A percentile compares a stretch with the other conserved stretches of the same genome.
phyloP scores from a whole-genome alignment of 2,888 invertebrate species.

The Aromia moschata region DNA sequence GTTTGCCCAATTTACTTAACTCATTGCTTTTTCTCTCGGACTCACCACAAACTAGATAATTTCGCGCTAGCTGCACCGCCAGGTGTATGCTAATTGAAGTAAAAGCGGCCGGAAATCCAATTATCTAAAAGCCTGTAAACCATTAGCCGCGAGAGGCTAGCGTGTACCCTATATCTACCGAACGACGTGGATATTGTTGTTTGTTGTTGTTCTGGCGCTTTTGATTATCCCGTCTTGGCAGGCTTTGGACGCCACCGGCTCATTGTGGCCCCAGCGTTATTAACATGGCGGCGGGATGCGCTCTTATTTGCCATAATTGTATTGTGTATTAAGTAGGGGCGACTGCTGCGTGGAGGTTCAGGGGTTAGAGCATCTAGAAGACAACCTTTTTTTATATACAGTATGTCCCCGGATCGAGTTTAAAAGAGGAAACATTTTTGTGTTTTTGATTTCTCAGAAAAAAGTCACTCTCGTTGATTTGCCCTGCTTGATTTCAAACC shows the following conservation, averaged over 20 bases:
- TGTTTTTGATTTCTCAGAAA: too few relatives aligned
- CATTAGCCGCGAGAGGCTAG: neutral
- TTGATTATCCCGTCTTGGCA: neutral
- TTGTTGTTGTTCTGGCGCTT: neutral
- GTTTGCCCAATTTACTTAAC: too few relatives aligned
- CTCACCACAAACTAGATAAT: too few relatives aligned
- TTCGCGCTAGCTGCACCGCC: neutral
- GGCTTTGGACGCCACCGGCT: neutral
- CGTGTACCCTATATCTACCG: neutral
- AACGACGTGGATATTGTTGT: neutral
- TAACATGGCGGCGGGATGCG: neutral
- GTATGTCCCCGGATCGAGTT: too few relatives aligned
- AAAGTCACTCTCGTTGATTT: too few relatives aligned
- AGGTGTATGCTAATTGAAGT: neutral
- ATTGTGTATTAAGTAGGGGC: neutral
- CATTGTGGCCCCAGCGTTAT: neutral
- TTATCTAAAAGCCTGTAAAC: conserved; percentile 18
- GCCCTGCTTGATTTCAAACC: too few relatives aligned
- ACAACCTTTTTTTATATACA: too few relatives aligned
- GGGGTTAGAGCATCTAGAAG: too few relatives aligned
- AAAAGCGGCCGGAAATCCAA: conserved; percentile 13
- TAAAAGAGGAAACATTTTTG: too few relatives aligned
- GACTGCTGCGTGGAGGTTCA: too few relatives aligned
- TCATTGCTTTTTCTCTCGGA: too few relatives aligned
- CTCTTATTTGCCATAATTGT: neutral